Evolutionary conservation across 2,797 vertebrate genomes (phyloP), one percentile per base, ranked within the genome.

Genomic region (Echiichthys vipera): DNA sequence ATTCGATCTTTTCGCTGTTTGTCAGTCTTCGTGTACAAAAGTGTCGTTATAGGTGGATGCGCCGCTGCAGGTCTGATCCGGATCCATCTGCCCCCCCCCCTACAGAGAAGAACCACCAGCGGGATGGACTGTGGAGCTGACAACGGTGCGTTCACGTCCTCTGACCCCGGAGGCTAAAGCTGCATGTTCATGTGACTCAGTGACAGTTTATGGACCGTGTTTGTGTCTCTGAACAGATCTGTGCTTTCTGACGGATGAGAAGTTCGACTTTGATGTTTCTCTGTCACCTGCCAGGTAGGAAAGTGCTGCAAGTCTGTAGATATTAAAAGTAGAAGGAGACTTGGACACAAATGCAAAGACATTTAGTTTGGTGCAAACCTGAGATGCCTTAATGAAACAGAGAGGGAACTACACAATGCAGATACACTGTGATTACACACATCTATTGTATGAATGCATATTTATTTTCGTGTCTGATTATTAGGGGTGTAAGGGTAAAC

Each of bases 231-330:
- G 3, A 18, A 39, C 78, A 90, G 90, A 88, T 74, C 0, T 84
- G 37, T 74, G 87, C 49, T 81, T 85, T 24, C 77, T 95, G 77
- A 43, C 83, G 2, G 95, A 95, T 37, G 95, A 95, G 88, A 93
- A 94, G 84, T 95, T 95, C 84, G 95, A 95, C 82, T 95, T 95
- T 66, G 93, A 95, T 13, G 78, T 95, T 24, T 90, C 93, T 17
- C 79, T 95, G 64, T 95, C 95, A 49, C 93, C 94, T 80, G 91
- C 80, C 51, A 95, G 94, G 95, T 95, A 85, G 51, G 85, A 57
- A 14, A 39, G 11, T 0, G 4, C 4, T 13, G 12, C 12, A 12
- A 36, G 12, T 36, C 14, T 36, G n/a, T n/a, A n/a, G n/a, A n/a
- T n/a, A n/a, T n/a, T n/a, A n/a, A n/a, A n/a, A n/a, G n/a, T n/a